Evolutionary conservation across 2,888 invertebrate genomes (phyloP), one percentile per base, ranked within the genome.

Genomic region (Siphlonurus alternatus): DNA sequence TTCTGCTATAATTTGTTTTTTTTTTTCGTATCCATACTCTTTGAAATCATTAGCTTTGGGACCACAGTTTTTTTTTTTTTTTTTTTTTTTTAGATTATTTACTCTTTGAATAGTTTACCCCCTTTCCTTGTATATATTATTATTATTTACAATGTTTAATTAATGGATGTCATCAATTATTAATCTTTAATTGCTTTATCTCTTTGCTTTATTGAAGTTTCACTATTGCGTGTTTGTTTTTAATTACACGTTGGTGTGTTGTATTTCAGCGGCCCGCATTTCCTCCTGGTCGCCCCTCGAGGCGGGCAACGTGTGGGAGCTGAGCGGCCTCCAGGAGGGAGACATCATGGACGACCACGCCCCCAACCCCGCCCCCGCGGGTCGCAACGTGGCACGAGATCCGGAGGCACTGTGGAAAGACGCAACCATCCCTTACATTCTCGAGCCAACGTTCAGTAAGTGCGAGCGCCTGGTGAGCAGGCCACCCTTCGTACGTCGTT

Each of bases 301-400:
- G 66, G 75, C 74, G 19, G 73, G 74, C 63, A 79, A 81, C 68
- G 71, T 79, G 20, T 82, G 82, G 82, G 82, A 82, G 69, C 73
- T 79, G 61, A 78, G 79, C 68, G 82, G 81, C 1, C 73, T 80
- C 53, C 79, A 79, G 69, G 82, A 84, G 71, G 84, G 84, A 60
- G 84, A 84, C 70, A 84, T 84, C 63, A 79, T 82, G 79, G n/a
- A 67, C 77, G 22, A 72, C 76, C 68, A 73, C 75, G 73, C 74
- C 60, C 68, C 20, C 61, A 65, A n/a, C n/a, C n/a, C n/a, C n/a
- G 66, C 65, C 20, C 66, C 66, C 5, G 62, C 72, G 23, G 71
- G 74, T n/a, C 74, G 72, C 65, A 79, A 80, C 67, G 80, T 79
- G 2, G 69, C 80, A 60, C 68, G 78, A 19, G 76, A 78, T 65